These are phyloP conservation scores for Rhodeus uyekii DNA, from an alignment of 2,797 vertebrate genomes.

Conservation along the genomic window DNA sequence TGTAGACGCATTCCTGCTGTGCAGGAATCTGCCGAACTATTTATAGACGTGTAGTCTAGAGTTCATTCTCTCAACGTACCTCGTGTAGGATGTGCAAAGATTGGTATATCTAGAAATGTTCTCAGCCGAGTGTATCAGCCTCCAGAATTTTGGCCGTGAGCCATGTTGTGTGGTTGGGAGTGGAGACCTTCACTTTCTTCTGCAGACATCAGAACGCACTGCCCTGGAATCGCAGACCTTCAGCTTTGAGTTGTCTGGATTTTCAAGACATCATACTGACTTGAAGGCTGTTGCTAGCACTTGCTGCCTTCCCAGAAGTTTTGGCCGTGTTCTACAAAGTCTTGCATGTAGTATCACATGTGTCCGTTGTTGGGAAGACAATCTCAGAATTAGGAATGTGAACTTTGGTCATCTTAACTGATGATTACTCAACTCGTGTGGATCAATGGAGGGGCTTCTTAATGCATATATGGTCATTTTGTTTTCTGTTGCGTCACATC, in stretches of 20 bases:
- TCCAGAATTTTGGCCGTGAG: conserved; percentile 21
- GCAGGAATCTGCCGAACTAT: conserved; percentile 43
- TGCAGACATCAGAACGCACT: not conserved
- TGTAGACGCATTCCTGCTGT: conserved; percentile 35
- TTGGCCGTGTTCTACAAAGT: not conserved
- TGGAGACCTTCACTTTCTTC: conserved; percentile 4
- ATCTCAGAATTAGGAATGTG: not conserved
- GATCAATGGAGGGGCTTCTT: not conserved
- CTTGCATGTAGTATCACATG: not conserved
- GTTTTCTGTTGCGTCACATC: not conserved
- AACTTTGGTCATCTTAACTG: not conserved
- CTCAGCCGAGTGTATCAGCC: conserved; percentile 13
- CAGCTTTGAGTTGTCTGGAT: not conserved
- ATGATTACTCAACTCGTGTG: not conserved
- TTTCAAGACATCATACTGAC: not conserved
- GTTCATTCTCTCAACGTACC: conserved; percentile 29
- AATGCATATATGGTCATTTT: too few relatives aligned
- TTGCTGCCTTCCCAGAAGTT: not conserved
- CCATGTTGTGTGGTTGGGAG: conserved; percentile 11
- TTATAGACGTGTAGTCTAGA: conserved; percentile 32
- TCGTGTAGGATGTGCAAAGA: conserved; percentile 40
- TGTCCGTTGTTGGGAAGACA: not conserved
- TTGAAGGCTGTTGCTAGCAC: not conserved
- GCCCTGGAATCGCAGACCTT: not conserved
- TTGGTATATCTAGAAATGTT: conserved; percentile 29